phyloP scores from a whole-genome alignment of 2,888 invertebrate genomes.

The Caenorhabditis plicata region DNA sequence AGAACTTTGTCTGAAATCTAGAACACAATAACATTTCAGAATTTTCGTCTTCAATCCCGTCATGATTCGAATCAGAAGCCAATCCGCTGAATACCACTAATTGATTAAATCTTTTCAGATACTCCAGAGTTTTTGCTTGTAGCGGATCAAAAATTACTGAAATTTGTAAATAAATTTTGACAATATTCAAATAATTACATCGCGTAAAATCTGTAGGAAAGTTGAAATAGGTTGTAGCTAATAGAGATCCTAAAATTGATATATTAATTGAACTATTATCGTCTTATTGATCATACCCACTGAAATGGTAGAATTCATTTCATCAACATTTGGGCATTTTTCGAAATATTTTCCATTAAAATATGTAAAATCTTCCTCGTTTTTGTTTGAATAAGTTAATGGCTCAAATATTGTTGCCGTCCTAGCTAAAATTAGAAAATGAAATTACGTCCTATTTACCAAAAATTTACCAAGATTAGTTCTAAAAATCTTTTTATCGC shows the following conservation, averaged over 20 bases:
- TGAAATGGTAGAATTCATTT: too few relatives aligned
- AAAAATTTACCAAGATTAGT: not conserved
- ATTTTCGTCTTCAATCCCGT: constrained; percentile 19
- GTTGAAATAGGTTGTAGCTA: constrained; percentile 6
- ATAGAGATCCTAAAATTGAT: not conserved
- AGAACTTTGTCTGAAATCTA: not conserved
- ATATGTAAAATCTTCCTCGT: too few relatives aligned
- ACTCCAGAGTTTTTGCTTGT: constrained; percentile 22
- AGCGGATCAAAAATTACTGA: constrained; percentile 22
- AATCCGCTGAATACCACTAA: constrained; percentile 29
- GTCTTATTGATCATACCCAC: too few relatives aligned
- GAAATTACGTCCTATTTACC: not conserved
- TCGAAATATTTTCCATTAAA: too few relatives aligned
- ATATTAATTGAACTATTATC: not conserved
- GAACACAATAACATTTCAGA: not conserved
- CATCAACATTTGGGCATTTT: too few relatives aligned
- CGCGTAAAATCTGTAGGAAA: constrained; percentile 11
- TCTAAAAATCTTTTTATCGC: constrained; percentile 26
- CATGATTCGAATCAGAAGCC: constrained; percentile 24
- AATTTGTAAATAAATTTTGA: not conserved
- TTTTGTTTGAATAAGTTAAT: too few relatives aligned
- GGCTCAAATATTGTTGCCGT: too few relatives aligned
- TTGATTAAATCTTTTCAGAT: constrained; percentile 25
- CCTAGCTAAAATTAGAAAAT: too few relatives aligned
- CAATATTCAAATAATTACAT: constrained; percentile 4